Conservation (phyloP, 1,140 invertebrate species). For the Steinernema feltiae region DNA sequence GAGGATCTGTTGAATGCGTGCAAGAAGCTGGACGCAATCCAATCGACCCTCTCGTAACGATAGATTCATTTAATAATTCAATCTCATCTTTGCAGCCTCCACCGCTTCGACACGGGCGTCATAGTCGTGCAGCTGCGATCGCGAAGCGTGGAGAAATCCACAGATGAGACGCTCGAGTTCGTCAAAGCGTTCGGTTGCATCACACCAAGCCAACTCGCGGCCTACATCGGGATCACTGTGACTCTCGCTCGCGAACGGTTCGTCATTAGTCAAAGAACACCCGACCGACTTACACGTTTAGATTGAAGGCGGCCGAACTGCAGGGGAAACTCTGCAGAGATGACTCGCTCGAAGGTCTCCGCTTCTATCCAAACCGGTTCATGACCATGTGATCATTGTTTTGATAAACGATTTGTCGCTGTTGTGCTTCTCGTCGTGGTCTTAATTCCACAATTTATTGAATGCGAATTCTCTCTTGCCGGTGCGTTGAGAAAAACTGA, state of each 20-base stretch:
- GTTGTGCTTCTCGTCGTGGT: no score
- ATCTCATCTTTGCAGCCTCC: slow-evolving; percentile 48
- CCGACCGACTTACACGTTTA: slow-evolving; percentile 52
- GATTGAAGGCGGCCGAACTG: slow-evolving; percentile 59
- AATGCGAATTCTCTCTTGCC: no score
- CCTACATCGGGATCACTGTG: slow-evolving; percentile 59
- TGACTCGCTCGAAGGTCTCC: slow-evolving; percentile 60
- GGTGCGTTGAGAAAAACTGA: no score
- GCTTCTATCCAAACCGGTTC: slow-evolving; percentile 60
- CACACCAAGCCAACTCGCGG: slow-evolving; percentile 59
- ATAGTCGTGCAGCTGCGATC: slow-evolving; percentile 59
- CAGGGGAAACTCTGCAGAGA: slow-evolving; percentile 59
- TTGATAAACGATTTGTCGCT: no score
- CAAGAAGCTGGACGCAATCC: slow-evolving; percentile 58
- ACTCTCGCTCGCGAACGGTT: slow-evolving; percentile 61
- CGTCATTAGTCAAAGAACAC: slow-evolving; percentile 6
- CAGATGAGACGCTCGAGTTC: slow-evolving; percentile 53
- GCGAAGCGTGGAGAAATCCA: slow-evolving; percentile 59
- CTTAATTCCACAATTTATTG: no score
- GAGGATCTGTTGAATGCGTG: slow-evolving; percentile 63
- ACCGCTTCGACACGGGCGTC: slow-evolving; percentile 60
- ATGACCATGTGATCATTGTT: no score
- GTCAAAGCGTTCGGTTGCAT: slow-evolving; percentile 57
- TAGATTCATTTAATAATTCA: no score
- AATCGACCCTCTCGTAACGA: slow-evolving; percentile 58